phyloP scores from a whole-genome alignment of 2,113 vertebrate species.

The Elephantulus edwardii region DNA sequence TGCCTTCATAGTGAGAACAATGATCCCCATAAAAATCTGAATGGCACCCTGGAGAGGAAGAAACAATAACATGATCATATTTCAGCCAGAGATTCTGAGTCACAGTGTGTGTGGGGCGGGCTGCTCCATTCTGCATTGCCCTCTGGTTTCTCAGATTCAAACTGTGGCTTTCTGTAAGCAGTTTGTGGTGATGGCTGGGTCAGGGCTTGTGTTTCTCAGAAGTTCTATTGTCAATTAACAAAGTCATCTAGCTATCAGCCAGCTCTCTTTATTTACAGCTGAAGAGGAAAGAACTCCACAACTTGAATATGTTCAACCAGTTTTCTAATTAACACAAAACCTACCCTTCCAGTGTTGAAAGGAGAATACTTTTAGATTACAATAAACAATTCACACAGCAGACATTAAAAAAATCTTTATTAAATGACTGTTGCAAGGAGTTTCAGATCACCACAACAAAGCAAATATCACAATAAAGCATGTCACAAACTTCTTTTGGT shows the following conservation, averaged over 20 bases:
- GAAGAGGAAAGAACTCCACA: not conserved
- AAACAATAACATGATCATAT: constrained; percentile 51
- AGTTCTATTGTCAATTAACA: not conserved
- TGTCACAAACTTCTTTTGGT: no score
- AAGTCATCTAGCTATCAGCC: not conserved
- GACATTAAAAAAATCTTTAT: constrained; percentile 16
- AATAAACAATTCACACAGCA: not conserved
- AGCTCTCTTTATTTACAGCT: not conserved
- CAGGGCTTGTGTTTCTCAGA: not conserved
- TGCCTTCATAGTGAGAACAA: constrained; percentile 83
- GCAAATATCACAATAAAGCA: no score
- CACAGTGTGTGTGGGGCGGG: not conserved
- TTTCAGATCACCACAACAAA: no score
- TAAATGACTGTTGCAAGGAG: not conserved
- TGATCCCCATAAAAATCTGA: constrained; percentile 56
- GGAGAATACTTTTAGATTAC: constrained; percentile 37
- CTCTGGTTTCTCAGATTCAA: not conserved
- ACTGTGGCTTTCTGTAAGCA: not conserved
- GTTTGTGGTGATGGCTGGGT: not conserved
- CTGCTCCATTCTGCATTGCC: not conserved
- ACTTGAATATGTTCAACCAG: not conserved
- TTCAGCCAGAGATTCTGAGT: constrained; percentile 48
- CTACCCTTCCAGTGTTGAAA: not conserved
- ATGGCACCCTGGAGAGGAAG: constrained; percentile 69
- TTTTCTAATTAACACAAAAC: constrained; percentile 22